These are phyloP conservation scores for Anastatus disparis DNA, from an alignment of 1,140 invertebrate genomes.

Conservation along the genomic window DNA sequence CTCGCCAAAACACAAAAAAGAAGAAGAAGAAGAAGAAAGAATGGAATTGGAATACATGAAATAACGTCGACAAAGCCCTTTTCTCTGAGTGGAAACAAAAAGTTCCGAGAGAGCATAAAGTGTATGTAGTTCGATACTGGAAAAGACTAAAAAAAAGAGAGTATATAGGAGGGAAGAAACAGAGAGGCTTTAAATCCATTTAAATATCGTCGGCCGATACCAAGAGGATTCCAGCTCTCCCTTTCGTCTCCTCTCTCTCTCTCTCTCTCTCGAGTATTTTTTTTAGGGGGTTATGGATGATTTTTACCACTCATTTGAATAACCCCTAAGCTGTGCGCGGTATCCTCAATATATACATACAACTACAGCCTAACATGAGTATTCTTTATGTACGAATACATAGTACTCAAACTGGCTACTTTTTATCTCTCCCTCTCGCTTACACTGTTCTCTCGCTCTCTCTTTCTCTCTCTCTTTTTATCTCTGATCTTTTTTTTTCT, in stretches of 20 bases:
- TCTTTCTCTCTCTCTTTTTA: not conserved
- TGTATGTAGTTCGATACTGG: constrained; percentile 39
- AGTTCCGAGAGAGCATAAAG: constrained; percentile 31
- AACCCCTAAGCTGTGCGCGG: constrained; percentile 56
- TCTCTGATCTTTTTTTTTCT: not conserved
- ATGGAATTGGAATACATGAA: constrained; percentile 36
- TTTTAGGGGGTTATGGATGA: constrained; percentile 56
- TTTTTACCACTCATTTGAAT: constrained; percentile 63
- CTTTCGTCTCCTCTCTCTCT: too few relatives aligned
- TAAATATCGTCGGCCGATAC: constrained; percentile 52
- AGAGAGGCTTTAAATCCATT: constrained; percentile 56
- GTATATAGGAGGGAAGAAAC: constrained; percentile 34
- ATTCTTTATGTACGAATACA: constrained; percentile 2
- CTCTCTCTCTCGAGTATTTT: too few relatives aligned
- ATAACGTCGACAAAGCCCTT: constrained; percentile 28
- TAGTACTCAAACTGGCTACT: too few relatives aligned
- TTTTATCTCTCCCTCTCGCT: not conserved
- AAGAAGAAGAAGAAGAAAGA: constrained; percentile 31
- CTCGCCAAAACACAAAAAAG: not conserved
- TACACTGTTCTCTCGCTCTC: not conserved
- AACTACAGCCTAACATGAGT: not conserved
- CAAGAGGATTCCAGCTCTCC: constrained; percentile 49
- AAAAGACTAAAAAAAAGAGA: constrained; percentile 34
- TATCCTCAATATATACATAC: constrained; percentile 18
- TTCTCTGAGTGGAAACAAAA: constrained; percentile 12